Evolutionary conservation across 1,140 invertebrate species (phyloP), one percentile per base, ranked within the genome.

Genomic region (Manduca sexta): DNA sequence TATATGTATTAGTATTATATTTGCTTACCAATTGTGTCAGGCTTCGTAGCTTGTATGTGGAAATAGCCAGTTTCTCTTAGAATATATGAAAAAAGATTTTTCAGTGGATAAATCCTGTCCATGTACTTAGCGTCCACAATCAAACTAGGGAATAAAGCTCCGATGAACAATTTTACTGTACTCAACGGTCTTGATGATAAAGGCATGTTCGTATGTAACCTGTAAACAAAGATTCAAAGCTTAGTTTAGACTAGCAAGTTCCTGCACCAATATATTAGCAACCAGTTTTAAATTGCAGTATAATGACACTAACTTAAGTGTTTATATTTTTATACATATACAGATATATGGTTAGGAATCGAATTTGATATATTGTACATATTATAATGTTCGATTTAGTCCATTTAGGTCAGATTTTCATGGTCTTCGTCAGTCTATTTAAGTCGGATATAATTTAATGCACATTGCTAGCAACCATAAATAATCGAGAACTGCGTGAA

Each of bases 11-110:
- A n/a, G n/a, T n/a, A n/a, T n/a, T n/a, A 41, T 21, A 13, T 11
- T 6, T 16, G 3, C 77, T 69, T 86, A 93, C 94, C 94, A 51
- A 97, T 87, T 5, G 96, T 98, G 69, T 98, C 96, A 1, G 96
- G 96, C 84, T 97, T 97, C 0, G 95, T 97, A 2, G 93, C 89
- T 84, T 98, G 96, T 21, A 98, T 81, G 69, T 96, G 93, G 16
- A 94, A 78, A 66, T 97, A 98, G 17, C 95, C 96, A 52, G 78
- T 82, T 82, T 97, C 95, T 66, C 89, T 84, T 1, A 95, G 15
- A 0, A 94, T 2, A 46, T 64, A 67, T 1, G 39, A 47, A 0
- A 90, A 82, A 1, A 88, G 51, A 10, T 89, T 52, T 0, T 65
- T 71, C 3, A 92, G 29, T 0, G 93, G 92, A 73, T 91, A 93